Conservation (phyloP, 2,113 vertebrate genomes). For the Apus apus region DNA sequence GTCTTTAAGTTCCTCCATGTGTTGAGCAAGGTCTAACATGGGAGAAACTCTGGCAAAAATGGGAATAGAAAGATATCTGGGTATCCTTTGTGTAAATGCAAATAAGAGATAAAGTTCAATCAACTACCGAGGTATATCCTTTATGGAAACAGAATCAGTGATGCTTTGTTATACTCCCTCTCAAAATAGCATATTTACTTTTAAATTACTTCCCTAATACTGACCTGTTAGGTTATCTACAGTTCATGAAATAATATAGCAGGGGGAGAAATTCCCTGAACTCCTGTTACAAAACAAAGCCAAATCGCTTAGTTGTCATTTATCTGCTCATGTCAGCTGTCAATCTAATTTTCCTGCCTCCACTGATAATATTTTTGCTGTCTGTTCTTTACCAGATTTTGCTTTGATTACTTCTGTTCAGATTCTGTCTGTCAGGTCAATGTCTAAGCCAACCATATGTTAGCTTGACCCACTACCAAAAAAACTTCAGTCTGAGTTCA, state of each 20-base stretch:
- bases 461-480: slow-evolving; percentile 54
- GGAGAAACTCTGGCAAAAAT: background rate
- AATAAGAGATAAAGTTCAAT: background rate
- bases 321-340: slow-evolving; percentile 34
- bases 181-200: background rate
- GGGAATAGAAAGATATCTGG: background rate
- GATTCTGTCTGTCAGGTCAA: slow-evolving; percentile 58
- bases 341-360: slow-evolving; percentile 45
- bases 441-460: slow-evolving; percentile 61
- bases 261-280: background rate
- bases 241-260: background rate
- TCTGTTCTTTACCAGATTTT: slow-evolving; percentile 68
- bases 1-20: background rate
- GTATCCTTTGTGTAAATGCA: background rate
- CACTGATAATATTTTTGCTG: slow-evolving; percentile 60
- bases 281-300: background rate
- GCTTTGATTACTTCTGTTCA: slow-evolving; percentile 65
- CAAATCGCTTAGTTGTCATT: slow-evolving; percentile 14
- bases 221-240: background rate
- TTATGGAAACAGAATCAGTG: background rate
- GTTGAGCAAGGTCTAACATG: background rate
- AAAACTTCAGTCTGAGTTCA: slow-evolving; percentile 39
- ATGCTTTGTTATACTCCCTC: background rate
- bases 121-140: background rate
- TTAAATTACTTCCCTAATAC: background rate